Evolutionary conservation across 1,140 invertebrate genomes (phyloP).

Genomic region (Cecropterus lyciades): DNA sequence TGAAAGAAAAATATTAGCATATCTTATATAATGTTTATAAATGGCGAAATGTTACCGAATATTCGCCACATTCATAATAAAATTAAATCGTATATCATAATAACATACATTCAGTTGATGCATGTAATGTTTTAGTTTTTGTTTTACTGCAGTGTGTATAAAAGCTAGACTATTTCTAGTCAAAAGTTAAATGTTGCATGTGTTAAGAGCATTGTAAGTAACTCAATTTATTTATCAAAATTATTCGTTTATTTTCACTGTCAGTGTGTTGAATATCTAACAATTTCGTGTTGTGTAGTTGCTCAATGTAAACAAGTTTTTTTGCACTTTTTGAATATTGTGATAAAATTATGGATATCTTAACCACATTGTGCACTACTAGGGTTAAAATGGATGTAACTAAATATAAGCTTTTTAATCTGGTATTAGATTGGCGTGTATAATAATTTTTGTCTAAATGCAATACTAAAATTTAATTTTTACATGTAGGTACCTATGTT

Average conservation of each 20-base stretch:
- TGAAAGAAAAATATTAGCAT: constrained; percentile 16
- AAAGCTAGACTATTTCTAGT: constrained; percentile 3
- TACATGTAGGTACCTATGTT: constrained; percentile 18
- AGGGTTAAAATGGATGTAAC: constrained; percentile 5
- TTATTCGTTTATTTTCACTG: background rate
- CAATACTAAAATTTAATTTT: constrained; percentile 20
- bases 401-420: constrained; percentile 6
- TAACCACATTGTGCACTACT: constrained; percentile 8
- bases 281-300: constrained; percentile 23
- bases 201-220: constrained; percentile 14
- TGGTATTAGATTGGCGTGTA: constrained; percentile 8
- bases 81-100: background rate
- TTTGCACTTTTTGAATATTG: constrained; percentile 16
- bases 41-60: background rate
- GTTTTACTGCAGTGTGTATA: background rate
- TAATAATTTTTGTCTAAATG: constrained; percentile 12
- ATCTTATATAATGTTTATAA: constrained; percentile 7
- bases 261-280: constrained; percentile 3
- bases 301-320: constrained; percentile 25
- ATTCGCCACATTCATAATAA: background rate
- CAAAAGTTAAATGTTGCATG: constrained; percentile 19
- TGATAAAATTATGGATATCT: constrained; percentile 8
- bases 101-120: background rate
- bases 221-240: background rate
- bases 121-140: constrained; percentile 5